Evolutionary conservation across 2,888 invertebrate genomes (phyloP).

Genomic region (Rhopalosiphum nymphaeae): DNA sequence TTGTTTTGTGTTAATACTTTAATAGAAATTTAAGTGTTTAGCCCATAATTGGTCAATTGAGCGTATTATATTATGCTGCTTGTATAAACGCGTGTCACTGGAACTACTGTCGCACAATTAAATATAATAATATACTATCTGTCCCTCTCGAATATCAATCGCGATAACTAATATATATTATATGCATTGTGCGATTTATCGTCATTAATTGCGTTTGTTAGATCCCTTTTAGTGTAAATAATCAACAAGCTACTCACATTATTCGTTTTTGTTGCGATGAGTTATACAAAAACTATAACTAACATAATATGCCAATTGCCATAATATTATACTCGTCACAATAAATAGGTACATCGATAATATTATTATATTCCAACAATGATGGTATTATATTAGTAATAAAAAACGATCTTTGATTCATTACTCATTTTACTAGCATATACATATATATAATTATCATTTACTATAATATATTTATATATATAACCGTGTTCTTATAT

Average conservation of each 20-base stretch:
- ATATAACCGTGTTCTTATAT: not conserved
- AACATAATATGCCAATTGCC: not conserved
- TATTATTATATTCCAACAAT: not conserved
- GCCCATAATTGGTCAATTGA: slow-evolving; percentile 13
- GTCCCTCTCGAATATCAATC: not conserved
- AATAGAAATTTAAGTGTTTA: slow-evolving; percentile 7
- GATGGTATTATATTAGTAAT: not conserved
- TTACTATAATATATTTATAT: not conserved
- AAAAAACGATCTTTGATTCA: not conserved
- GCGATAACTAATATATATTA: not conserved
- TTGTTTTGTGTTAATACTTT: slow-evolving; percentile 1
- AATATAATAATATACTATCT: not conserved
- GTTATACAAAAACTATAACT: not conserved
- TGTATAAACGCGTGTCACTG: not conserved
- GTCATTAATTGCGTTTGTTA: not conserved
- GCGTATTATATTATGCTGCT: not conserved
- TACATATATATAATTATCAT: not conserved
- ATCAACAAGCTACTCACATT: not conserved
- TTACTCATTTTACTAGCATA: not conserved
- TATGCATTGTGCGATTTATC: not conserved
- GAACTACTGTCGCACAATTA: not conserved
- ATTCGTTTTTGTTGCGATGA: no score
- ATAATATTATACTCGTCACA: not conserved
- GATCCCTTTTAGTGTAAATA: not conserved
- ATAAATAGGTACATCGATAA: not conserved